Evolutionary conservation across 2,888 invertebrate species (phyloP).

Genomic region (Dorcus parallelipipedus): DNA sequence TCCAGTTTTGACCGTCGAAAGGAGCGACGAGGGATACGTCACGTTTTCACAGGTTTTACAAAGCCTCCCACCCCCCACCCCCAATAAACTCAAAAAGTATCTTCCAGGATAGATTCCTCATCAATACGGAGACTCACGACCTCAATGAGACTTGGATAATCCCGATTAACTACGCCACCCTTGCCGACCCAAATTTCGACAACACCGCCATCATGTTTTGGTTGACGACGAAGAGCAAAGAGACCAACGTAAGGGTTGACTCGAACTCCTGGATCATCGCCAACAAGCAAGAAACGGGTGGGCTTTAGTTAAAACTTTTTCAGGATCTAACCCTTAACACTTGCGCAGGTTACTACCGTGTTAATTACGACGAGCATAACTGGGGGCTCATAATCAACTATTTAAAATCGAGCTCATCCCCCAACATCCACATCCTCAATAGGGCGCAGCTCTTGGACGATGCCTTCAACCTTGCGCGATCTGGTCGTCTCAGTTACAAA

Average conservation of each 20-base stretch:
- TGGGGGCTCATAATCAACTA: slow-evolving; percentile 50
- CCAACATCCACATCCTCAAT: slow-evolving; percentile 55
- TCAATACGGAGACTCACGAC: neutral
- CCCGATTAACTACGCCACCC: slow-evolving; percentile 37
- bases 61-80: too few relatives aligned
- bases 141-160: slow-evolving; percentile 35
- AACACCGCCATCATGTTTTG: slow-evolving; percentile 52
- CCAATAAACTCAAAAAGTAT: neutral
- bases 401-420: slow-evolving; percentile 39
- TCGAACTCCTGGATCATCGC: slow-evolving; percentile 55
- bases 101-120: slow-evolving; percentile 6
- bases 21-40: neutral
- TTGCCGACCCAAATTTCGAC: slow-evolving; percentile 8
- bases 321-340: neutral
- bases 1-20: slow-evolving; percentile 19
- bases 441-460: slow-evolving; percentile 57
- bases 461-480: slow-evolving; percentile 52
- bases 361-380: slow-evolving; percentile 44
- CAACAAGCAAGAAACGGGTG: slow-evolving; percentile 59
- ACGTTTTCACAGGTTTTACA: slow-evolving; percentile 8
- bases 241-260: neutral
- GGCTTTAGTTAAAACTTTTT: slow-evolving; percentile 18
- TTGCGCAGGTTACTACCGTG: slow-evolving; percentile 41
- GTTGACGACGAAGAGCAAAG: slow-evolving; percentile 40
- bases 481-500: slow-evolving; percentile 55